Percentiles rank a stretch among this genome's conserved stretches.
phyloP scores from a whole-genome alignment of 2,888 invertebrate genomes.

The Temnothorax rugatulus region DNA sequence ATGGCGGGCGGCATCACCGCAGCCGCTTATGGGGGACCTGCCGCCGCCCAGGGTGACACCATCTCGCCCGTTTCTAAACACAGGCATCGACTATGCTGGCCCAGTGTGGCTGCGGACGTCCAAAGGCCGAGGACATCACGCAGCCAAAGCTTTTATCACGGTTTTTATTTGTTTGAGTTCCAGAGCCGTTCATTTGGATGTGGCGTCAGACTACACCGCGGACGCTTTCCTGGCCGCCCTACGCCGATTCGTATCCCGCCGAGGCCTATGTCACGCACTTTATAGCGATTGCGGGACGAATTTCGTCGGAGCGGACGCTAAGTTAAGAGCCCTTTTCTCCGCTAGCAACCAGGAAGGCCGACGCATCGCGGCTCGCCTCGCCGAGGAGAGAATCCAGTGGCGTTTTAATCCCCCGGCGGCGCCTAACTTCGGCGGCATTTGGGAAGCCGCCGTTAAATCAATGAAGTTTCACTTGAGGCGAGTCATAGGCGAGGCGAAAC shows the following conservation, averaged over 20 bases:
- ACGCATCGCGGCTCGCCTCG: neutral
- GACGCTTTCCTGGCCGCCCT: neutral
- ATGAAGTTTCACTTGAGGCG: neutral
- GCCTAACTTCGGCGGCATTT: neutral
- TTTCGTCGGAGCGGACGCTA: neutral
- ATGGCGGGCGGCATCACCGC: too few relatives aligned
- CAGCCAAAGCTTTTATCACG: neutral
- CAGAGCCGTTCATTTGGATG: neutral
- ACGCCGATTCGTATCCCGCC: neutral
- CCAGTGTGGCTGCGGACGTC: neutral
- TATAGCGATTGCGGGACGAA: neutral
- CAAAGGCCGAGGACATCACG: neutral
- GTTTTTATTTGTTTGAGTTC: neutral
- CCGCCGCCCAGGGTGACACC: neutral
- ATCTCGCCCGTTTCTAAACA: fast-evolving
- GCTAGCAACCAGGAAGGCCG: neutral
- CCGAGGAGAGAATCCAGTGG: neutral
- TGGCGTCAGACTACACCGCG: neutral
- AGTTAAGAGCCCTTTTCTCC: neutral
- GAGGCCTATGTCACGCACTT: neutral
- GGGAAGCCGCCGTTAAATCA: neutral
- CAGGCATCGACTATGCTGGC: neutral
- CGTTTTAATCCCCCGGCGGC: neutral
- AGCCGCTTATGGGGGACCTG: too few relatives aligned
- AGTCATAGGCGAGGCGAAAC: neutral